These are phyloP conservation scores for Petrolisthes manimaculis DNA, from an alignment of 2,888 invertebrate species.

Conservation along the genomic window DNA sequence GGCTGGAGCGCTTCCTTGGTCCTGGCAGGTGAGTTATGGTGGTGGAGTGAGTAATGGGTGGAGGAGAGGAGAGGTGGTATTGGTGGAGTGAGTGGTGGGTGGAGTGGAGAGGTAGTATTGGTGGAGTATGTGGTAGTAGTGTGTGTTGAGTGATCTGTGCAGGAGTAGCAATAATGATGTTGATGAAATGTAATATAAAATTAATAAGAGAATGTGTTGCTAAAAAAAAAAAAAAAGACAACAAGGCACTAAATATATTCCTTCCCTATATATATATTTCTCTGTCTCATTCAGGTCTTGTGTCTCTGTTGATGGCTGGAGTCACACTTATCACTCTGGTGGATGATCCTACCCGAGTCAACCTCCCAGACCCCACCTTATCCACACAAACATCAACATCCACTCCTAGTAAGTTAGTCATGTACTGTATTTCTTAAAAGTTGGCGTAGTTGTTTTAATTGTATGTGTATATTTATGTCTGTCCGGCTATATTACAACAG, in stretches of 20 bases:
- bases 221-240: too few species aligned
- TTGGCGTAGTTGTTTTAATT: neutral
- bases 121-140: neutral
- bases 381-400: neutral
- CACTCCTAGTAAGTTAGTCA: too few species aligned
- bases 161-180: too few species aligned
- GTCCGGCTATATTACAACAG: too few species aligned
- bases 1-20: constrained; percentile 70
- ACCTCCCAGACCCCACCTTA: constrained; percentile 42
- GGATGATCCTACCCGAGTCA: constrained; percentile 38
- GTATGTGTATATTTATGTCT: neutral
- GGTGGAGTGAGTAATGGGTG: too few species aligned
- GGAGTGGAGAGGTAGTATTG: neutral
- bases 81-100: neutral
- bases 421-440: too few species aligned
- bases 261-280: too few species aligned
- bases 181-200: too few species aligned
- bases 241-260: too few species aligned
- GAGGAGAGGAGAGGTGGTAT: neutral
- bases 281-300: constrained; percentile 22
- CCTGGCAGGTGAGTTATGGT: constrained; percentile 67
- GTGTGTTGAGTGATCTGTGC: neutral
- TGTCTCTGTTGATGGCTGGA: constrained; percentile 43
- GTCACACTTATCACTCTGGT: constrained; percentile 31
- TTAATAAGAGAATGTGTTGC: too few species aligned